Conservation (phyloP, 2,113 vertebrate species). For the Eira barbara region DNA sequence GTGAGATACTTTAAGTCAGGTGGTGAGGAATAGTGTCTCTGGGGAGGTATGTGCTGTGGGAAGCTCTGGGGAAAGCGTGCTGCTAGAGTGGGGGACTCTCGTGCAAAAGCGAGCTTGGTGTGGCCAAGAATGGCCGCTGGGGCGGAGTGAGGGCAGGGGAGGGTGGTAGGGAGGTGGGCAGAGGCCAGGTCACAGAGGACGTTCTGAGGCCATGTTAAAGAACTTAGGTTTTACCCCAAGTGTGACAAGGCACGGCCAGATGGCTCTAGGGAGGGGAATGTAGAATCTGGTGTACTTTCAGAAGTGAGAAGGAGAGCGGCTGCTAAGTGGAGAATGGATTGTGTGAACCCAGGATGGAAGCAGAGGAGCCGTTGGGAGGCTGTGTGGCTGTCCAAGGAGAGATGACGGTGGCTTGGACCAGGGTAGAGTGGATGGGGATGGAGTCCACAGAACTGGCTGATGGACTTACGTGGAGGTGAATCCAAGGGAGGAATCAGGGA, state of each 20-base stretch:
- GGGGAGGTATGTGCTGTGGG: background rate
- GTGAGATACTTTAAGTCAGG: background rate
- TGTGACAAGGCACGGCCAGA: no score
- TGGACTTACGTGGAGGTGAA: background rate
- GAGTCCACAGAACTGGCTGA: background rate
- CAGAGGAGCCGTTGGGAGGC: background rate
- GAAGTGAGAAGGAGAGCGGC: background rate
- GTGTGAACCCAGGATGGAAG: background rate
- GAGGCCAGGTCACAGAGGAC: background rate
- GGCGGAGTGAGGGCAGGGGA: background rate
- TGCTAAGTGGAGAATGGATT: background rate
- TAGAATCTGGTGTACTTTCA: background rate
- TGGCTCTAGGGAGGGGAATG: background rate
- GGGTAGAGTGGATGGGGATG: background rate
- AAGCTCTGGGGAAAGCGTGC: background rate
- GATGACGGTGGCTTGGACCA: background rate
- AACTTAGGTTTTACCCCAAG: background rate
- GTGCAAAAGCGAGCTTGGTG: background rate
- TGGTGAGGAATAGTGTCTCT: background rate
- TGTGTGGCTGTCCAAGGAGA: background rate
- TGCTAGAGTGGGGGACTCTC: background rate
- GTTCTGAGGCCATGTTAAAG: no score
- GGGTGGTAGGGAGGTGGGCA: no score
- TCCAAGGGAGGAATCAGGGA: background rate
- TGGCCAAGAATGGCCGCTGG: accelerated